Percentiles rank a stretch among this genome's conserved stretches.
Conservation (phyloP, 1,140 invertebrate genomes). For the Cherax quadricarinatus region DNA sequence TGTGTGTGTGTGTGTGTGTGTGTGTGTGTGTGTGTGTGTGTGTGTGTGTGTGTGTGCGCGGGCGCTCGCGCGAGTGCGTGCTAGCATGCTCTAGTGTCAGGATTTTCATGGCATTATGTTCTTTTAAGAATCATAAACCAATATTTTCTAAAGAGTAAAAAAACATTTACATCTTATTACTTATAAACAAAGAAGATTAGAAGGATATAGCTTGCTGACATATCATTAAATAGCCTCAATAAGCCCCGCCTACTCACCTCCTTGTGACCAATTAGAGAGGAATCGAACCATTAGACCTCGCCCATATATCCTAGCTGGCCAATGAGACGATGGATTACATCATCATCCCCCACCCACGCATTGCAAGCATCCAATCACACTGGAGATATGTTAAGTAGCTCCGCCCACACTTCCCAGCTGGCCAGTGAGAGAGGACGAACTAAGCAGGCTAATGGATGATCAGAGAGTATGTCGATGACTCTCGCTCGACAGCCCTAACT, state of each 20-base stretch:
- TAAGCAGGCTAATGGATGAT: slow-evolving; percentile 1
- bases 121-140: no score
- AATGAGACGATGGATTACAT: neutral
- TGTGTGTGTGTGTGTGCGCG: no score
- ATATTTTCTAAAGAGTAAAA: no score
- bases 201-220: no score
- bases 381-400: neutral
- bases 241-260: no score
- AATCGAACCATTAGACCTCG: neutral
- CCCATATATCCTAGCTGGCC: neutral
- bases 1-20: neutral
- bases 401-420: neutral
- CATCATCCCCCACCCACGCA: neutral
- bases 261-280: neutral
- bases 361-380: neutral
- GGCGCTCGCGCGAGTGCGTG: no score
- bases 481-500: neutral
- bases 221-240: no score
- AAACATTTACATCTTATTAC: no score
- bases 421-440: neutral
- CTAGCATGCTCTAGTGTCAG: neutral
- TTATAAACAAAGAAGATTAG: no score
- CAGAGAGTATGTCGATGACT: neutral
- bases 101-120: no score
- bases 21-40: neutral